Conservation (phyloP, 2,113 vertebrate genomes). For the Pedionomus torquatus region DNA sequence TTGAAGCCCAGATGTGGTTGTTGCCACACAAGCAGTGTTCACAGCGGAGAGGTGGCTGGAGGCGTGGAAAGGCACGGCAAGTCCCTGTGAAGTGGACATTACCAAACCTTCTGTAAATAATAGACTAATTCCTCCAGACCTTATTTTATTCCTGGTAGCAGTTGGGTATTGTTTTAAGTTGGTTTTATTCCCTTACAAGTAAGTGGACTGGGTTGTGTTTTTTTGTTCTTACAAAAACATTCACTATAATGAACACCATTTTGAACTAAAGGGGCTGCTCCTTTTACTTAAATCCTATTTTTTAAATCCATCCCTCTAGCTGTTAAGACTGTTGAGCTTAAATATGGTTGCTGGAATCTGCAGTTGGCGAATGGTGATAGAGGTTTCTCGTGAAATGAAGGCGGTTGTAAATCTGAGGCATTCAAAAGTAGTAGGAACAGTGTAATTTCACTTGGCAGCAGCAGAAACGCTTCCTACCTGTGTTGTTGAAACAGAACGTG, state of each 20-base stretch:
- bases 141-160: neutral
- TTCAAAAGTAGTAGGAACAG: neutral
- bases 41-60: neutral
- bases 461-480: neutral
- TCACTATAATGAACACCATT: neutral
- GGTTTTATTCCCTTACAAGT: neutral
- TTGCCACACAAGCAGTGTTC: neutral
- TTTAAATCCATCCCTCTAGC: neutral
- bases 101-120: neutral
- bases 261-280: neutral
- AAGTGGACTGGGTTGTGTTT: neutral
- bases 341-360: neutral
- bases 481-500: neutral
- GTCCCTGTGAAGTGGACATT: neutral
- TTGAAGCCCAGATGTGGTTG: neutral
- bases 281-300: neutral
- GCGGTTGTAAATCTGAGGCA: neutral
- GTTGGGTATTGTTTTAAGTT: neutral
- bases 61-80: neutral
- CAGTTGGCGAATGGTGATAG: neutral
- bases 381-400: neutral
- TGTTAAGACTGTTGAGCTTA: neutral
- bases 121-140: neutral
- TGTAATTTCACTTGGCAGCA: neutral
- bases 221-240: neutral